Base-by-base conservation (phyloP, 1,140 invertebrate genomes). In the fruit fly (Drosophila melanogaster) region DNA sequence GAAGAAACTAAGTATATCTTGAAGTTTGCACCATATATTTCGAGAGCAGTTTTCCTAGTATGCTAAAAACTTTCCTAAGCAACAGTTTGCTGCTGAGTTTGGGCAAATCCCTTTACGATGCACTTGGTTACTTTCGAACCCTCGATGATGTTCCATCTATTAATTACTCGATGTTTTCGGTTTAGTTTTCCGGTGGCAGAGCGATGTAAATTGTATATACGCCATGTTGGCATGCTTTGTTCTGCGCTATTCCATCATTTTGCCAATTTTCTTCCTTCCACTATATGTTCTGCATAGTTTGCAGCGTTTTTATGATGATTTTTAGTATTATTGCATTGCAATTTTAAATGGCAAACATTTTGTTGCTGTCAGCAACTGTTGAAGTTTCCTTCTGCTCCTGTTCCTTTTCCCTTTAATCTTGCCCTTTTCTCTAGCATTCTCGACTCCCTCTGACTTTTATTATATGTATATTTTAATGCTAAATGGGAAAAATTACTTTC, bases 401-500 rank as follows among this genome's bases (percentile, higher is more conserved):
- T n/a, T n/a, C 33, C 30, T 44, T 44, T 26, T 26, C 1, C 4
- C 17, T 30, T 14, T 46, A 40, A 11, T 17, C 14, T 30, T 46
- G 2, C 22, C 17, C 26, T 46, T 38, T 41, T 44, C 33, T 22
- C 35, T 30, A 19, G 30, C 15, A 44, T 50, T 37, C 47, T 22
- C 7, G n/a, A n/a, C 58, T 67, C 59, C 59, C 60, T 43, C 59
- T 61, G 64, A 89, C 84, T 79, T 83, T 89, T 83, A 79, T 79
- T 62, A 73, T 77, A 75, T 79, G 55, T 80, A 80, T 87, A 73
- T 89, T 79, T 79, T 89, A 89, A 87, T 87, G 80, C 67, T 80
- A 87, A 89, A 87, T 87, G 77, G 41, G 60, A 89, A 71, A 89
- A 89, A 89, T 89, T 89, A 89, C 84, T 89, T 89, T 89, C 84